Evolutionary conservation across 2,113 vertebrate genomes (phyloP), one percentile per base, ranked within the genome.

Genomic region (Zosterops pallidus): DNA sequence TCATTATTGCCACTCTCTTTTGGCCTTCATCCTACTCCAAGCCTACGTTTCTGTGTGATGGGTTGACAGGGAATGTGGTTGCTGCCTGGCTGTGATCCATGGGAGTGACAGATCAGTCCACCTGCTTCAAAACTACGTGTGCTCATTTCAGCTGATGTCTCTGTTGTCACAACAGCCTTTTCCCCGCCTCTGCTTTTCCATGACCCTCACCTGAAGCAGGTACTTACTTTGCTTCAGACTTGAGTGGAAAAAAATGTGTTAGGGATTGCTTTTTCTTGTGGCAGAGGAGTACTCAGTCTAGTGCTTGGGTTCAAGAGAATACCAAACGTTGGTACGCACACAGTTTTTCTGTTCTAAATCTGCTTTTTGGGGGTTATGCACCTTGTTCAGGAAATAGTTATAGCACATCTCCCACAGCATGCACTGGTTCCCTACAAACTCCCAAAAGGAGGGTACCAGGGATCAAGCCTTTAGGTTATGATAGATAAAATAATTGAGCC

Each of bases 41-140:
- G 59, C 68, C 83, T 64, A 55, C 0, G 0, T 83, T 80, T 72
- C 50, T 92, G 42, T 74, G 90, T 0, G 0, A 14, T 1, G 5
- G 44, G 37, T 49, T 95, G 69, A 41, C 41, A 47, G 65, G 69
- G 72, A 91, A 90, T 81, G 77, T 52, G 78, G 13, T 72, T 72
- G 67, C 55, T 94, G 76, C 76, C 90, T 90, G 85, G 88, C 86
- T 92, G 76, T 33, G 39, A 59, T 77, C 71, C 71, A 26, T 7
- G 22, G 46, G 31, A 77, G 55, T 70, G 86, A 88, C 79, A 55
- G 60, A 92, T 70, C 33, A 92, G 50, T 90, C 92, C 86, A 63
- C 63, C 88, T 92, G 84, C 92, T 92, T 77, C 46, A 60, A 60
- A 80, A 41, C 55, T 41, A 17, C 0, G 0, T 56, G 16, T 18